Conservation (phyloP, 30 jellyfish, hydroid and myxozoan species). For the Catostylus mosaicus region DNA sequence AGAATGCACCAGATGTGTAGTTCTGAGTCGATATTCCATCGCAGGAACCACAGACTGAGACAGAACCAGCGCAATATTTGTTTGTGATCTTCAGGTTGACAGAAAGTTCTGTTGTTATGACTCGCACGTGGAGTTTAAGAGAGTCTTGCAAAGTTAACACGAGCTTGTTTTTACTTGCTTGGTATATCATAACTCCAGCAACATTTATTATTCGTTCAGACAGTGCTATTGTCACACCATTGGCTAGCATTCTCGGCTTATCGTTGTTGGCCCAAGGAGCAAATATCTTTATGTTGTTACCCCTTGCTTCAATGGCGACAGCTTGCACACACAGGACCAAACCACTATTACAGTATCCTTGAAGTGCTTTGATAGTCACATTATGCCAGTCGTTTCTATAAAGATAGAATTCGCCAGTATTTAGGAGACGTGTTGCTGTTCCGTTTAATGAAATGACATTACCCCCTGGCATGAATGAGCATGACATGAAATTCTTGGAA, state of each 20-base stretch:
- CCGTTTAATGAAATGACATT: conserved; percentile 42
- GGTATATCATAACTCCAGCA: not conserved
- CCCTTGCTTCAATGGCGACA: conserved; percentile 4
- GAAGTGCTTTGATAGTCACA: conserved; percentile 47
- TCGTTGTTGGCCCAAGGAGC: conserved; percentile 8
- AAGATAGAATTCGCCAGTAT: conserved; percentile 54
- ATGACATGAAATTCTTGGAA: not conserved
- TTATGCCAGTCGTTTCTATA: not conserved
- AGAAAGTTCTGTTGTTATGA: conserved; percentile 29
- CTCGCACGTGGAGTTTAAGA: conserved; percentile 16
- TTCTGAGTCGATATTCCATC: not conserved
- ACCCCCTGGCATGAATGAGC: conserved; percentile 66
- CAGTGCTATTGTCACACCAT: conserved; percentile 2
- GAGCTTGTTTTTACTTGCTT: conserved; percentile 4
- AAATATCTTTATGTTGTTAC: not conserved
- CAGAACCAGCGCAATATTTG: conserved; percentile 25
- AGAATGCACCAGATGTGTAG: not conserved
- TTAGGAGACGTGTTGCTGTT: conserved; percentile 19
- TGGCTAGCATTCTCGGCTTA: not conserved
- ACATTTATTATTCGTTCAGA: not conserved
- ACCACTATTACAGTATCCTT: conserved; percentile 49
- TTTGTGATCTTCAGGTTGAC: conserved; percentile 17
- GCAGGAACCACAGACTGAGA: conserved; percentile 60
- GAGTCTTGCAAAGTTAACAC: not conserved
- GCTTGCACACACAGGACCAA: conserved; percentile 34